Base-by-base conservation (phyloP, 92 coral and sea anemone genomes). In the Montipora capitata region DNA sequence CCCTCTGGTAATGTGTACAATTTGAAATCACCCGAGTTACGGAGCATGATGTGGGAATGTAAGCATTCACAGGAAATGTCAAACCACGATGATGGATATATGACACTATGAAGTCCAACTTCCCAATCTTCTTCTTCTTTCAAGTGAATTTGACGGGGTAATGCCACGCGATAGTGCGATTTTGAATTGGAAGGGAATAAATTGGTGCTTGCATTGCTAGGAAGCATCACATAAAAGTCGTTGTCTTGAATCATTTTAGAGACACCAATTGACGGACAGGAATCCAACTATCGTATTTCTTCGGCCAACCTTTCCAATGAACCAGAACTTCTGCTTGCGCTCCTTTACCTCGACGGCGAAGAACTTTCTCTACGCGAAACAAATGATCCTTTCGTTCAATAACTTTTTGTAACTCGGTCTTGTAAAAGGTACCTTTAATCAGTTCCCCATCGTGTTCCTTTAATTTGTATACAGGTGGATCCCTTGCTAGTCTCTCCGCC, bases 391-490 rank as follows among this genome's bases (percentile, higher is more conserved):
- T 3, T 7, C 9, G 18, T 20, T 65, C 71, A 18, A 5, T 35
- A 2, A 65, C 65, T 54, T 39, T 68, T 58, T 83, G 84, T 18
- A 83, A 20, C 39, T 74, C 80, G 4, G n/a, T 6, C 43, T 83
- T 83, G 45, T 83, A 83, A 57, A 83, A 83, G 61, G 88, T 83
- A 2, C 88, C 88, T 56, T 52, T 57, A 13, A 72, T 69, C 40
- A 10, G n/a, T n/a, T n/a, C n/a, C n/a, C n/a, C n/a, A n/a, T n/a
- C n/a, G n/a, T n/a, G n/a, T n/a, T n/a, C n/a, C n/a, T n/a, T n/a
- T n/a, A n/a, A n/a, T n/a, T n/a, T n/a, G n/a, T n/a, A n/a, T n/a
- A n/a, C n/a, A n/a, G n/a, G n/a, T n/a, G n/a, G n/a, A n/a, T n/a
- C n/a, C n/a, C n/a, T n/a, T n/a, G n/a, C n/a, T n/a, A n/a, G n/a